Evolutionary conservation across 2,113 vertebrate genomes (phyloP).

Genomic region (Alosa alosa): DNA sequence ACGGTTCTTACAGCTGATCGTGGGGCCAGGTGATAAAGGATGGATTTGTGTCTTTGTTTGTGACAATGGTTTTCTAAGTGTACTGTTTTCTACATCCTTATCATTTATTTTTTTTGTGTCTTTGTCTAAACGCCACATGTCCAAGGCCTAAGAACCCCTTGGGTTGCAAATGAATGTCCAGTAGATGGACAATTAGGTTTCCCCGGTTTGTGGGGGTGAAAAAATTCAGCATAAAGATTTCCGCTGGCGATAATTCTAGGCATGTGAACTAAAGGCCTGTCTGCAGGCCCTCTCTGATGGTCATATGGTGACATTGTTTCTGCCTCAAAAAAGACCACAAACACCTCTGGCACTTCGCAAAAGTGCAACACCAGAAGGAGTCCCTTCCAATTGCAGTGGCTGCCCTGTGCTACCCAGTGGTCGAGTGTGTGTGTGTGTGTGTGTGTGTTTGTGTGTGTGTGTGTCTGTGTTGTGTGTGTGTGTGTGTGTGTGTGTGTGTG

Average conservation of each 20-base stretch:
- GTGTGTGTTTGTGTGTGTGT: too few species aligned
- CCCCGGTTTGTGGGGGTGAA: neutral
- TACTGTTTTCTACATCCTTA: neutral
- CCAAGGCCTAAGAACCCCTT: neutral
- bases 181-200: neutral
- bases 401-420: neutral
- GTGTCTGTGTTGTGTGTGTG: too few species aligned
- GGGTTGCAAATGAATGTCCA: neutral
- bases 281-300: neutral
- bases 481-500: neutral
- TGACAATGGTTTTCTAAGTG: neutral
- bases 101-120: neutral
- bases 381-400: neutral
- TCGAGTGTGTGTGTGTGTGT: too few species aligned
- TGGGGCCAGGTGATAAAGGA: too few species aligned
- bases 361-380: neutral
- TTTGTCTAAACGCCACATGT: neutral
- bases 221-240: neutral
- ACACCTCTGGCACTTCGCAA: neutral
- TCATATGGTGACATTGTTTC: slow-evolving; percentile 3
- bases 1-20: neutral
- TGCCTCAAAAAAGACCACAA: neutral
- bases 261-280: neutral
- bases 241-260: neutral
- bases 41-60: neutral